phyloP scores from a whole-genome alignment of 2,113 vertebrate species.

The Mesitornis unicolor region DNA sequence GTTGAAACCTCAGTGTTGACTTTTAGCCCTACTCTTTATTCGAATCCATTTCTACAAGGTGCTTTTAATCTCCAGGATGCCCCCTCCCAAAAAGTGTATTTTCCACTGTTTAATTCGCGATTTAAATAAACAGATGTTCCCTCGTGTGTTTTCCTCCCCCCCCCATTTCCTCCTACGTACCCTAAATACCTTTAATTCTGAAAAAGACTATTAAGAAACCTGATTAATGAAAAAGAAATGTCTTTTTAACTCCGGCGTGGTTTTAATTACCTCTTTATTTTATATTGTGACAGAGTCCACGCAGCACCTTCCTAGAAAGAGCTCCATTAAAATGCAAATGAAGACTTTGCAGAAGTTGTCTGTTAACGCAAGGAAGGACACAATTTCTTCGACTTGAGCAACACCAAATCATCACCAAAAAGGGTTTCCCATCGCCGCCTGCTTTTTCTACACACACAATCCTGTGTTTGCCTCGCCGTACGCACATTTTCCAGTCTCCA shows the following conservation, averaged over 20 bases:
- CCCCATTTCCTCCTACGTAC: background rate
- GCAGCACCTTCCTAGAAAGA: slow-evolving; percentile 48
- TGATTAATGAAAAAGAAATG: background rate
- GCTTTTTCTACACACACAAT: fast-evolving
- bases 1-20: background rate
- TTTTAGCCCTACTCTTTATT: background rate
- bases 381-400: background rate
- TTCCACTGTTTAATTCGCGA: background rate
- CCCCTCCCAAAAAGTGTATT: background rate
- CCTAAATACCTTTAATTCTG: slow-evolving; percentile 25
- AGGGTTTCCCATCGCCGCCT: background rate
- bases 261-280: slow-evolving; percentile 29
- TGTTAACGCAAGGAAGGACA: background rate
- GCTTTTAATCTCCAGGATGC: background rate
- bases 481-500: fast-evolving
- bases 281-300: background rate
- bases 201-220: background rate
- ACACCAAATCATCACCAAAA: fast-evolving
- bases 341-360: slow-evolving; percentile 19
- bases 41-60: background rate
- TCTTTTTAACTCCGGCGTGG: background rate
- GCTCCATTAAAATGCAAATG: slow-evolving; percentile 55
- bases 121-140: background rate
- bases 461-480: fast-evolving
- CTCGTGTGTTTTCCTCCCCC: background rate